Percentiles rank a stretch among this genome's conserved stretches.
These are phyloP conservation scores for Lysiphlebus fabarum DNA, from an alignment of 1,140 invertebrate genomes.

Conservation along the genomic window DNA sequence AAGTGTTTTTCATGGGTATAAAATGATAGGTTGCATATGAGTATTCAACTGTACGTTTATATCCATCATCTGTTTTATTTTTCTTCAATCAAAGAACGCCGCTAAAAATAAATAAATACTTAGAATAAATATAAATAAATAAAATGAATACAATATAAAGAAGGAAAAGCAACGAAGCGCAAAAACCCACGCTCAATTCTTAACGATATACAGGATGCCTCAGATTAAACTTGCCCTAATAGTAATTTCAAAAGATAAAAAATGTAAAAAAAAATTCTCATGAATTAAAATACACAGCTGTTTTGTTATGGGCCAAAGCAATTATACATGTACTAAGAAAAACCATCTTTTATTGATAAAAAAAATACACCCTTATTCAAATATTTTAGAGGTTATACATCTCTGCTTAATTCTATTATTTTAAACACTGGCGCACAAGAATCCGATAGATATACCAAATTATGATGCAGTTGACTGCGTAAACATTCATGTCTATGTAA, in stretches of 20 bases:
- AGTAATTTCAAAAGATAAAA: neutral
- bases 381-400: constrained; percentile 2
- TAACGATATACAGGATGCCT: no score
- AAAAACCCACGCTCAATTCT: neutral
- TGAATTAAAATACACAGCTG: constrained; percentile 45
- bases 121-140: no score
- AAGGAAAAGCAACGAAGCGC: neutral
- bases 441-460: constrained; percentile 37
- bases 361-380: constrained; percentile 45
- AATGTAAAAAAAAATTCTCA: constrained; percentile 15
- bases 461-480: constrained; percentile 45
- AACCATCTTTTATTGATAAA: constrained; percentile 42
- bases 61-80: neutral
- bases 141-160: no score
- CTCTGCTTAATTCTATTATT: neutral
- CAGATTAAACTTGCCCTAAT: no score
- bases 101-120: neutral
- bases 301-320: constrained; percentile 41
- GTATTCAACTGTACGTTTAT: no score
- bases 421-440: constrained; percentile 5
- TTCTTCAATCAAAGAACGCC: neutral
- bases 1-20: no score
- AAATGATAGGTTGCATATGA: no score
- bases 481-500: constrained; percentile 37
- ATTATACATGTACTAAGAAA: constrained; percentile 44